Evolutionary conservation across 2,797 vertebrate genomes (phyloP).

Genomic region (Malacoraja senta): DNA sequence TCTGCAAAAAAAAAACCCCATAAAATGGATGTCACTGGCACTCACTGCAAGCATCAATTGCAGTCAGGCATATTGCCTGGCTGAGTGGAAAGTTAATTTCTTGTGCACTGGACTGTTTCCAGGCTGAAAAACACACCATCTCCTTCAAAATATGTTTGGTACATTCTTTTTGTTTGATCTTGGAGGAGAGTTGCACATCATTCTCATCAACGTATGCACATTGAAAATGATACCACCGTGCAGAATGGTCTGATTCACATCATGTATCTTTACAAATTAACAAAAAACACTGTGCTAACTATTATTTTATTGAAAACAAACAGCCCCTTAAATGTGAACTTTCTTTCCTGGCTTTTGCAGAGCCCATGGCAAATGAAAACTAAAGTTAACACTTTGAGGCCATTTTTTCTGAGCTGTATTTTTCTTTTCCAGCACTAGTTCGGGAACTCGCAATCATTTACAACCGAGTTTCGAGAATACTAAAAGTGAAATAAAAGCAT

Average conservation of each 20-base stretch:
- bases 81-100: conserved; percentile 14
- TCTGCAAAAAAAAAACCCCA: background rate
- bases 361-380: background rate
- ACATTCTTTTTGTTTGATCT: background rate
- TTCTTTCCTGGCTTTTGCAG: background rate
- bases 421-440: background rate
- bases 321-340: background rate
- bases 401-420: background rate
- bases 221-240: background rate
- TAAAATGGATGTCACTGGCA: background rate
- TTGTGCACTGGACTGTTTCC: background rate
- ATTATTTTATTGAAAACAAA: background rate
- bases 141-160: background rate
- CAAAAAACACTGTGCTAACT: background rate
- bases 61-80: background rate
- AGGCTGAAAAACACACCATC: background rate
- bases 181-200: background rate
- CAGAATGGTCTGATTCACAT: background rate
- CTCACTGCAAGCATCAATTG: background rate
- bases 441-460: background rate
- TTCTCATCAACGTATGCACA: too few relatives aligned
- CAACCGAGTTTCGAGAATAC: background rate
- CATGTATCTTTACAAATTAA: background rate
- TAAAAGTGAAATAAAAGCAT: background rate
- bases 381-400: background rate